Base-by-base conservation (phyloP, 2,113 vertebrate species). In the Ranitomeya variabilis region DNA sequence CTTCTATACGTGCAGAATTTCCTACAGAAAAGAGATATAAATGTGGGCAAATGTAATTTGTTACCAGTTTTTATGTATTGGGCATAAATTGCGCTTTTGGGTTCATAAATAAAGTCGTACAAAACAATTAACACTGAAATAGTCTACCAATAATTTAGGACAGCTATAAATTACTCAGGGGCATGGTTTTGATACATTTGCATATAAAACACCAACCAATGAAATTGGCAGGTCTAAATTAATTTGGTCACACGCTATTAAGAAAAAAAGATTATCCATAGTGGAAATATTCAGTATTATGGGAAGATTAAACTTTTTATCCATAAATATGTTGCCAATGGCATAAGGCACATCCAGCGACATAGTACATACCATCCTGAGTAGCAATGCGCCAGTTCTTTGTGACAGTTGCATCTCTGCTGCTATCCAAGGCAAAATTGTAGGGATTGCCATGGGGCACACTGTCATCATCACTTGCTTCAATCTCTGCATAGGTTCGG, bases 401-500 rank as follows among this genome's bases (percentile, higher is more conserved):
- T 18, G 51, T 59, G 64, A 92, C 23, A 6, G 6, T 76, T 21
- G 80, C 91, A 37, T 89, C 93, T n/a, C 92, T 90, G 4, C 92
- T 86, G 59, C 89, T 64, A 2, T 80, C 4, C 15, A 96, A 52
- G 55, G 21, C 14, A 19, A 97, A 97, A 7, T 4, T 89, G 10
- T 97, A 98, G 23, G 97, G 97, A 0, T 76, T 55, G 0, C 95
- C 92, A 81, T 94, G 92, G 0, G 95, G 95, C 15, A 51, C 0
- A 2, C 84, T 74, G 83, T 98, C 97, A 0, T 11, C 90, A 85
- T 97, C 97, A 71, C 92, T 18, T 0, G 96, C 95, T 59, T 83
- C 12, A 18, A 93, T 87, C 85, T 91, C 2, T 87, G 93, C 91
- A 66, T 91, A 79, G 23, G 93, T n/a, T 88, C 90, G 86, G 85